Conservation (phyloP, 2,797 vertebrate genomes). For the Pelobates cultripes region DNA sequence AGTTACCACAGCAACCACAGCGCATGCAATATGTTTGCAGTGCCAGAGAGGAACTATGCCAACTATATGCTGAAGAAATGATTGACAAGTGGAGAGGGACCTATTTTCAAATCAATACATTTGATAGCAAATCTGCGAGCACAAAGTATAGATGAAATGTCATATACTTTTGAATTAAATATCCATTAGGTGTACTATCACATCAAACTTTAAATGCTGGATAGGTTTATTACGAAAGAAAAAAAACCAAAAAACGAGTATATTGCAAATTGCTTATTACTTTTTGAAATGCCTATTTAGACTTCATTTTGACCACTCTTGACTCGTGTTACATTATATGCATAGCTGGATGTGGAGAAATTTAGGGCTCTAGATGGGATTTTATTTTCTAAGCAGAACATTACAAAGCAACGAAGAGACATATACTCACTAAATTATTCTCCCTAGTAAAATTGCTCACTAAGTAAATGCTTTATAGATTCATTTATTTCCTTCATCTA, state of each 20-base stretch:
- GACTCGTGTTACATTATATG: conserved; percentile 35
- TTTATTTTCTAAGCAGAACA: conserved; percentile 42
- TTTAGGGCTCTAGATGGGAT: conserved; percentile 32
- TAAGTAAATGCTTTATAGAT: conserved; percentile 46
- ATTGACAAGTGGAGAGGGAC: no score
- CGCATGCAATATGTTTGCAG: no score
- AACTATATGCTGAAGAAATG: no score
- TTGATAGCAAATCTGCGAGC: no score
- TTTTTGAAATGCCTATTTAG: conserved; percentile 39
- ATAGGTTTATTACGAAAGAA: conserved; percentile 29
- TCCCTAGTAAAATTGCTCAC: neutral
- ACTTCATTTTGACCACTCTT: conserved; percentile 37
- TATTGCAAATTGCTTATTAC: conserved; percentile 48
- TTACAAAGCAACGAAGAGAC: conserved; percentile 12
- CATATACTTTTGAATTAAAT: no score
- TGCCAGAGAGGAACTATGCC: no score
- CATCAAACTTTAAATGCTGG: neutral
- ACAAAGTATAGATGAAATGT: no score
- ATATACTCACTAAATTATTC: conserved; percentile 27
- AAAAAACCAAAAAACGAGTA: conserved; percentile 10
- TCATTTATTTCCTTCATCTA: conserved; percentile 32
- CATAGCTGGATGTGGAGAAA: conserved; percentile 37
- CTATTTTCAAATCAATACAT: no score
- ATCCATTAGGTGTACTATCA: no score
- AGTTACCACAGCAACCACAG: no score